These are phyloP conservation scores for Columba livia DNA, from an alignment of 2,113 vertebrate species.

Conservation along the genomic window DNA sequence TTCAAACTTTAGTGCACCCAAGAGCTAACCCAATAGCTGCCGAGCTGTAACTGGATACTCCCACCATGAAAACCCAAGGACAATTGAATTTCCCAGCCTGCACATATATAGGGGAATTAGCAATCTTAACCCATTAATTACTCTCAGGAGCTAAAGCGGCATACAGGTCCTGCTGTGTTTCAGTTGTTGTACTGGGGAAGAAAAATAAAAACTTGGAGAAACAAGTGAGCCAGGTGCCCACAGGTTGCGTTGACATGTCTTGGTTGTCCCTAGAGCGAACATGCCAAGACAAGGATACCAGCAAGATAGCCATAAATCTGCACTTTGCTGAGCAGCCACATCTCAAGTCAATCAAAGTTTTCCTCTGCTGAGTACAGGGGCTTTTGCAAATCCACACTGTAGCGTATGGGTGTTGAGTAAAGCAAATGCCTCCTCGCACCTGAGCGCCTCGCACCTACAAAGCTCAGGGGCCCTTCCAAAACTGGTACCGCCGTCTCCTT, in stretches of 20 bases:
- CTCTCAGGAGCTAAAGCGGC: neutral
- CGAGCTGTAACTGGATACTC: constrained; percentile 65
- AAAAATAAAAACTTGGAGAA: neutral
- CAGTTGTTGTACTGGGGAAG: neutral
- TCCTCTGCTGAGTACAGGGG: neutral
- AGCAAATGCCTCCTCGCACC: neutral
- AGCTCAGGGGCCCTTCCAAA: neutral
- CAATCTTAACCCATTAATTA: constrained; percentile 46
- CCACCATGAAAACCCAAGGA: constrained; percentile 66
- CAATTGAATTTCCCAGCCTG: constrained; percentile 59
- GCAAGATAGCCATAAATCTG: neutral
- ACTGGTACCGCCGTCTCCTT: neutral
- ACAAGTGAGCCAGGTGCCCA: fast-evolving
- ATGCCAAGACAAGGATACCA: neutral
- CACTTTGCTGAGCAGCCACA: neutral
- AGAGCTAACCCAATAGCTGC: constrained; percentile 23
- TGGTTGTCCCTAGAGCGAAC: neutral
- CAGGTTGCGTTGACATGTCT: fast-evolving
- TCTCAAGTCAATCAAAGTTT: neutral
- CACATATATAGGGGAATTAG: constrained; percentile 5
- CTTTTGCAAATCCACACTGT: neutral
- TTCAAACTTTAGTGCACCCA: constrained; percentile 19
- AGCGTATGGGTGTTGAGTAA: neutral
- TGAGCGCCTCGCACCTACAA: fast-evolving
- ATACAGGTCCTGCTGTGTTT: neutral